Base-by-base conservation (phyloP, 2,797 vertebrate species). In the Semotilus atromaculatus region DNA sequence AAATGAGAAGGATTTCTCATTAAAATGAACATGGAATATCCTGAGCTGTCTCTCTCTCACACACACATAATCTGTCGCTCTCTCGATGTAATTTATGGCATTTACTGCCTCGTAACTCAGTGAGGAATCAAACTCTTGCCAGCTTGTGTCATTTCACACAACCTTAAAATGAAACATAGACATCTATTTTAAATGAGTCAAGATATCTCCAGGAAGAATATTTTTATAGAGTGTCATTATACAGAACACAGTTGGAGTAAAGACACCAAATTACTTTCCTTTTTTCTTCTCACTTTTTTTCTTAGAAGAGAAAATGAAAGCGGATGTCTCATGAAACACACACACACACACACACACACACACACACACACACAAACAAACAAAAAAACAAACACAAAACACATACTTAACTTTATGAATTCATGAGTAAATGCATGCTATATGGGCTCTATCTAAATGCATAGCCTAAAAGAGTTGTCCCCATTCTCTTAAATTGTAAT, bases 81-180 rank as follows among this genome's bases (percentile, higher is more conserved):
- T 79, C 74, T 71, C 83, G 48, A 9, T 26, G 53, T 84, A 84
- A 71, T 84, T 71, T 72, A 70, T 84, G 67, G 40, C 67, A 62
- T 71, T 48, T 36, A 71, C 40, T 79, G 40, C 53, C 34, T 60
- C 10, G 18, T 82, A 72, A 31, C 75, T 84, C 64, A 70, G 51
- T n/a, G 74, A 71, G 23, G 64, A 34, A 62, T 79, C 75, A 72
- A 71, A 79, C 53, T 48, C 51, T 36, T 43, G 51, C 73, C 26
- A 78, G 29, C 82, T 83, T 55, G 34, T 70, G 64, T 84, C 48
- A 58, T 84, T 78, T 84, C 74, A 77, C n/a, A 55, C 48, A 78
- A 78, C 51, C 26, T 84, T 45, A 84, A 70, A 60, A n/a, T 70
- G 74, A 70, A 68, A 51, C 34, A 81, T 31, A 60, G 38, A 58